Evolutionary conservation across 92 coral and sea anemone genomes (phyloP), one percentile per base, ranked within the genome.

Genomic region (Epizoanthus fatuus): DNA sequence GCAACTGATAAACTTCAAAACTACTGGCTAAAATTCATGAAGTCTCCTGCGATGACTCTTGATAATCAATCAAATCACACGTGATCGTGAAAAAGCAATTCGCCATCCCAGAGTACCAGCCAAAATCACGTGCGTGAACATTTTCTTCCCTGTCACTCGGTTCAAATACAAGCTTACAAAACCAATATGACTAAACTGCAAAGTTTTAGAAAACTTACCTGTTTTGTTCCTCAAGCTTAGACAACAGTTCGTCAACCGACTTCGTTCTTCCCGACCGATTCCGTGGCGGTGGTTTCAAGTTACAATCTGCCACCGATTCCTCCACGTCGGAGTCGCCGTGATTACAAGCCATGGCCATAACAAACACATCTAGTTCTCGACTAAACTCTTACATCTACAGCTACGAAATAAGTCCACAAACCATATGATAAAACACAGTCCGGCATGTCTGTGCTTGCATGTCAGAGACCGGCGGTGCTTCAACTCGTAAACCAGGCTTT

Each of bases 151-250:
- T 4, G 63, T 38, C 40, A 5, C 20, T 55, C 8, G 7, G 0
- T 42, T 55, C 8, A 12, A 39, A 75, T 2, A 15, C 42, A 19
- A 12, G 15, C n/a, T 39, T 4, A 57, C 54, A 39, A 3, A 76
- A 64, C 8, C n/a, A 65, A 65, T 47, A 13, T 16, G 40, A 65
- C 16, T 39, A 65, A n/a, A 17, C 47, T 37, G 29, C 29, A 25
- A 22, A 14, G 14, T 14, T 13, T 14, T n/a, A 44, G 39, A 20
- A 20, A 58, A 5, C 7, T 20, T 49, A 77, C 82, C 82, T 60
- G 82, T 77, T 77, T 42, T 77, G 82, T 13, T 77, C 82, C 25
- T 77, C 82, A 42, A 77, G 82, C 42, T 77, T 77, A 9, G 82
- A 59, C 8, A 77, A 56, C 29, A 77, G 58, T 12, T 77, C 82